Base-by-base conservation (phyloP, 2,113 vertebrate genomes). In the Spea bombifrons region DNA sequence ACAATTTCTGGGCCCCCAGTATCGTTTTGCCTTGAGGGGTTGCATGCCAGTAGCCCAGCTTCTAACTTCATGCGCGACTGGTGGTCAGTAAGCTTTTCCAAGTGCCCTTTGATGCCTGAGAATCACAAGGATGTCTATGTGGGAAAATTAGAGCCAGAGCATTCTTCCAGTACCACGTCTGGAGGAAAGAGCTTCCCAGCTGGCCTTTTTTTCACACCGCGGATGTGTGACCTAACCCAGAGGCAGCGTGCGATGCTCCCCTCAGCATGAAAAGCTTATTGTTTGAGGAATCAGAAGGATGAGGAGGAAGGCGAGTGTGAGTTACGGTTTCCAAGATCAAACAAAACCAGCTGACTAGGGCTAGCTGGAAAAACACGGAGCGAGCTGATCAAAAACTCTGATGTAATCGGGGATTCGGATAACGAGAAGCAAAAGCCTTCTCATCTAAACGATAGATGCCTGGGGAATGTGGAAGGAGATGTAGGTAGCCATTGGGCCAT, bases 81-180 rank as follows among this genome's bases (percentile, higher is more conserved):
- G 66, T 71, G 47, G 75, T 48, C 66, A 52, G 47, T 64, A 5
- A 8, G 13, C 46, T 1, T 5, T 44, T 4, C 7, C 2, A n/a
- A 8, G 4, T 0, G 1, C 15, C 4, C 59, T 74, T 71, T 50
- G 48, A 72, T 50, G 47, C n/a, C 48, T 46, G 48, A 43, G 5
- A 9, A 57, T 79, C 77, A 73, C 77, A 55, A 57, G 77, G n/a
- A 4, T 6, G 5, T 5, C 2, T 7, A 3, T 43, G 7, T 13
- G 47, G 66, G 45, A 45, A n/a, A 52, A 46, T 9, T 17, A 15
- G 64, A 74, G 57, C 45, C 15, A 17, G 45, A 12, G 15, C 17
- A 2, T 49, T 49, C 52, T 77, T 46, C 13, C 45, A 69, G 75
- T 16, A 15, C n/a, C 46, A 45, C 66, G 64, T 80, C 77, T 80